Percentiles rank a stretch among this genome's conserved stretches.
Evolutionary conservation across 2,797 vertebrate species (phyloP).

Genomic region (Rhynchonycteris naso): DNA sequence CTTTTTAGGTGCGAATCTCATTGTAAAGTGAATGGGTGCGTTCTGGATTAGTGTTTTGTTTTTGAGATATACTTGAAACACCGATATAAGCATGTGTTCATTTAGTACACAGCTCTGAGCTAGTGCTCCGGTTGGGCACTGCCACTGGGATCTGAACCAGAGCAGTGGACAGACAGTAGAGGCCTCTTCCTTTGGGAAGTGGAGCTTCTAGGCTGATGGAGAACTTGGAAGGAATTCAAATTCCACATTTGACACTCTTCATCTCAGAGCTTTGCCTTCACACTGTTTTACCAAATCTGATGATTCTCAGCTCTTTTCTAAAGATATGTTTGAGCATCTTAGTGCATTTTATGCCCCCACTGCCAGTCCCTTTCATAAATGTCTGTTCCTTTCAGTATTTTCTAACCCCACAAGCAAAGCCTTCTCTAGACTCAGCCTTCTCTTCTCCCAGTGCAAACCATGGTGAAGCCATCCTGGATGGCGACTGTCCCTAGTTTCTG

Average conservation of each 20-base stretch:
- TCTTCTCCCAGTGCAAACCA: not conserved
- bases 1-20: not conserved
- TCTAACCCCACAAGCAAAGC: not conserved
- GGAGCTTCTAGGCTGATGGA: not conserved
- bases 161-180: not conserved
- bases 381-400: not conserved
- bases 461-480: not conserved
- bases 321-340: not conserved
- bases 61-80: not conserved
- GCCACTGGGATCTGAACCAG: not conserved
- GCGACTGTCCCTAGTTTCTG: not conserved
- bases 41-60: not conserved
- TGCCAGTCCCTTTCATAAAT: not conserved
- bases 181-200: not conserved
- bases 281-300: too few species aligned
- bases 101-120: fast-evolving
- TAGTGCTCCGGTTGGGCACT: not conserved
- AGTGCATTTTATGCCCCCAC: not conserved
- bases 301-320: not conserved
- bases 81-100: not conserved
- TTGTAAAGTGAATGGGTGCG: not conserved
- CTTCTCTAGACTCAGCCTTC: not conserved
- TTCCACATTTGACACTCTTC: not conserved
- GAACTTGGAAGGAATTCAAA: not conserved
- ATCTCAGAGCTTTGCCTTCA: not conserved